Conservation (phyloP, 2,797 vertebrate genomes). For the Semotilus atromaculatus region DNA sequence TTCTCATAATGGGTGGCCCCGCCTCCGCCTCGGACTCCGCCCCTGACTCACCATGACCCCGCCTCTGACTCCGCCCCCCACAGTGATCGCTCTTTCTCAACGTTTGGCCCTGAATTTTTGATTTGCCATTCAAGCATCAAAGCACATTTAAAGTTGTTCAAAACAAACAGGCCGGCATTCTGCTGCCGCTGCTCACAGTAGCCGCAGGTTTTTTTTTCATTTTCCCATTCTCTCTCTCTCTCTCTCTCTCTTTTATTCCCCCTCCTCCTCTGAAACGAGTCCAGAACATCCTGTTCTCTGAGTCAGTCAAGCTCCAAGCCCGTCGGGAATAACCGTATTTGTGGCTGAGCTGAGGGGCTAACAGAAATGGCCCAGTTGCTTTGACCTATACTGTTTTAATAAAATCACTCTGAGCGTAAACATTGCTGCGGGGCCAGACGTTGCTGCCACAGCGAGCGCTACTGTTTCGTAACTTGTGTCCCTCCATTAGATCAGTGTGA, state of each 20-base stretch:
- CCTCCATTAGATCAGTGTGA: constrained; percentile 52
- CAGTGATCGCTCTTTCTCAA: background rate
- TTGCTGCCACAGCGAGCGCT: constrained; percentile 19
- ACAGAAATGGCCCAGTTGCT: constrained; percentile 51
- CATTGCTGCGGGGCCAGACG: constrained; percentile 45
- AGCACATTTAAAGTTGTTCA: constrained; percentile 53
- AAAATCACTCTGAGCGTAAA: constrained; percentile 57
- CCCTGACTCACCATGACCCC: no score
- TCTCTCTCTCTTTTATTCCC: background rate
- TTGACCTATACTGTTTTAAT: constrained; percentile 59
- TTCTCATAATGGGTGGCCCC: background rate
- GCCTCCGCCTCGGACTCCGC: background rate
- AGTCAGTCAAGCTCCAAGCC: constrained; percentile 36
- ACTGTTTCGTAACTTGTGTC: constrained; percentile 52
- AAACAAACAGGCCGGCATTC: constrained; percentile 51
- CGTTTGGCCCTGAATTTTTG: constrained; percentile 9
- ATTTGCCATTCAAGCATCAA: constrained; percentile 58
- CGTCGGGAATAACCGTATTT: constrained; percentile 36
- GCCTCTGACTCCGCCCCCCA: background rate
- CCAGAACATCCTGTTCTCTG: constrained; percentile 50
- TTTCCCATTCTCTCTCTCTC: background rate
- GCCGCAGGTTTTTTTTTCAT: constrained; percentile 13
- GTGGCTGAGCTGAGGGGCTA: constrained; percentile 34
- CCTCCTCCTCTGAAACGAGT: constrained; percentile 13
- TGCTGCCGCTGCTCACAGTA: constrained; percentile 10